These are phyloP conservation scores for Crocallis elinguaria DNA, from an alignment of 2,888 invertebrate species.

Conservation along the genomic window DNA sequence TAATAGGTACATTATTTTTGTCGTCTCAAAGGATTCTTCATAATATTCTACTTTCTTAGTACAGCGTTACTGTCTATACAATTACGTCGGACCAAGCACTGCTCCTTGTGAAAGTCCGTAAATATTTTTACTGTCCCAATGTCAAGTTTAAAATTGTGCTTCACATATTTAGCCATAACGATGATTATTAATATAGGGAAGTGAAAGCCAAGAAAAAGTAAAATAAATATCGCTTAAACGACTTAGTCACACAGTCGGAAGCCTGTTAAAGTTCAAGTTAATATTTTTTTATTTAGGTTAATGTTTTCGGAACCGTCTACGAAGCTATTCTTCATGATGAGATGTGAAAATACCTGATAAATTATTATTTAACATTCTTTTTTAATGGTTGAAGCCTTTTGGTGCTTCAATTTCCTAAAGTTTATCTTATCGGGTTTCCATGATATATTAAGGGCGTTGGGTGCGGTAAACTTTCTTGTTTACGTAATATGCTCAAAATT, in stretches of 20 bases:
- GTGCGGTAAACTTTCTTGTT: conserved; percentile 48
- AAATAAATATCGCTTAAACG: conserved; percentile 36
- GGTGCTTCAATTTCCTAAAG: conserved; percentile 24
- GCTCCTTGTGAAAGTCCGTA: conserved; percentile 22
- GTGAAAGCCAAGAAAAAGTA: conserved; percentile 38
- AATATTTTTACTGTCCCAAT: not conserved
- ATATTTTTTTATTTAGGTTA: conserved; percentile 36
- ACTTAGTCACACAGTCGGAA: conserved; percentile 35
- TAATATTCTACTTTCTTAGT: not conserved
- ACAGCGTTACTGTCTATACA: not conserved
- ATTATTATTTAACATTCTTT: conserved; percentile 11
- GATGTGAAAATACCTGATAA: conserved; percentile 23
- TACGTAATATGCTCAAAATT: conserved; percentile 47
- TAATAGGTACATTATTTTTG: too few species aligned
- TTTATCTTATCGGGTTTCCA: conserved; percentile 29
- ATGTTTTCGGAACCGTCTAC: conserved; percentile 29
- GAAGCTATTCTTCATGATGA: conserved; percentile 28
- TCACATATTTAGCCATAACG: conserved; percentile 21
- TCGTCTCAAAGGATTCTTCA: too few species aligned
- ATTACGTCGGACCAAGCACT: not conserved
- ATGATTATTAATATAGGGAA: conserved; percentile 34
- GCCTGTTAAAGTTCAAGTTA: conserved; percentile 35
- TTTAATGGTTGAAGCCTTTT: conserved; percentile 22
- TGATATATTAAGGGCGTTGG: conserved; percentile 32
- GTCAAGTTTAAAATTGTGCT: conserved; percentile 16